Evolutionary conservation across 1,140 invertebrate species (phyloP), one percentile per base, ranked within the genome.

Genomic region (Cotesia glomerata): DNA sequence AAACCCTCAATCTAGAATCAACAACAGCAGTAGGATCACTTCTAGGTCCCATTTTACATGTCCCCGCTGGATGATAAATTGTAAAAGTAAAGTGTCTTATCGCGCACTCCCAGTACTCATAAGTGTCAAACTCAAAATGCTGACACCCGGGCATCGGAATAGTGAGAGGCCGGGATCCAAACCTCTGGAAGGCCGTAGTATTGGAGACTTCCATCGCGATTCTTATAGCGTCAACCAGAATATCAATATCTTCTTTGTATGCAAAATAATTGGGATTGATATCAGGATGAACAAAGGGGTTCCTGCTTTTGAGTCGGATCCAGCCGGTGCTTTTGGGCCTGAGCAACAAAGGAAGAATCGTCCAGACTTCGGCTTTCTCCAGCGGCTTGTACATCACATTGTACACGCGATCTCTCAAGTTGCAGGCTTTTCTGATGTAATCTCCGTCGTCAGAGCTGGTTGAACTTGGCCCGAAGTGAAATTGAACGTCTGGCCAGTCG

Each of bases 261-360:
- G 93, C 91, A 79, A 97, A 94, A 78, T 97, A 97, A 78, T 97
- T 97, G 0, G 97, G 96, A 82, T 95, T 93, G n/a, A 99, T 94
- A 3, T 93, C 90, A 0, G 97, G 97, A 77, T 93, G 90, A 1
- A 93, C 89, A 8, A 91, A 89, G 0, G 97, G 97, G 85, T 98
- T 93, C 34, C 86, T 89, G 39, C 91, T 94, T 71, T 90, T 91
- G 0, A 98, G 80, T n/a, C 91, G 89, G 4, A 98, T 87, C 90
- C 91, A 92, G 0, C 96, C 96, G 0, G 90, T 90, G 80, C 95
- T 97, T 79, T 91, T 92, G 0, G 96, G 95, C 4, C 96, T 88
- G 36, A 97, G 82, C 0, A 96, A 80, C 0, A 95, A 82, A 0
- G 94, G 95, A 11, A 96, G 83, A 72, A 96, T 93, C 0, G 93